Conservation (phyloP, 2,113 vertebrate genomes). For the Stomatorhinus ivindoensis region DNA sequence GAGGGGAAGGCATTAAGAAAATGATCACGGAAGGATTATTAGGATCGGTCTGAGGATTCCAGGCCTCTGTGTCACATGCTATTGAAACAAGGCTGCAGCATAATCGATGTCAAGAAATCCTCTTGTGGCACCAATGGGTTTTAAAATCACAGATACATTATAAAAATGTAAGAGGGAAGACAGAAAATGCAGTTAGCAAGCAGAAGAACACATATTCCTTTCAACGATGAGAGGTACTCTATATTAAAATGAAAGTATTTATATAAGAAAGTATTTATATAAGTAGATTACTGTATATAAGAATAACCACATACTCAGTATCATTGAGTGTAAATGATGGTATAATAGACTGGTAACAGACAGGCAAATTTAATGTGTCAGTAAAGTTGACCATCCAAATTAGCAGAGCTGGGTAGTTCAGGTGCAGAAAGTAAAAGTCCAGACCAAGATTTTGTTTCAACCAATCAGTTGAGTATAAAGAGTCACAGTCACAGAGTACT, state of each 20-base stretch:
- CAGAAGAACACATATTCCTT: neutral
- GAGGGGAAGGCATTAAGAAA: neutral
- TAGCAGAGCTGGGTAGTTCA: neutral
- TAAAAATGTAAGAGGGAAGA: neutral
- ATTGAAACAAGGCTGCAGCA: neutral
- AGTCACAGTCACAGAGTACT: neutral
- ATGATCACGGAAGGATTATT: neutral
- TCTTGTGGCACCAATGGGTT: neutral
- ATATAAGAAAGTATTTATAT: neutral
- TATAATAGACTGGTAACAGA: neutral
- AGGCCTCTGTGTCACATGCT: neutral
- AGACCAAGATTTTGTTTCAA: neutral
- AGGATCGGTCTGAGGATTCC: conserved; percentile 8
- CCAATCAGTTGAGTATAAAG: neutral
- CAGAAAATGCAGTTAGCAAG: neutral
- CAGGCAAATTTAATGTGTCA: neutral
- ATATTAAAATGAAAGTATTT: neutral
- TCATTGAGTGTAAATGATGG: neutral
- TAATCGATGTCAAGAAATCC: neutral
- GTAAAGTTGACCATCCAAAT: neutral
- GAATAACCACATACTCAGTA: neutral
- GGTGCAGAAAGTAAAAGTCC: neutral
- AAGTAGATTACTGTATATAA: neutral
- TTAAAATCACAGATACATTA: neutral
- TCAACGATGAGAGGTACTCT: neutral